Conservation (phyloP, 1,140 invertebrate species). For the Uloborus diversus region DNA sequence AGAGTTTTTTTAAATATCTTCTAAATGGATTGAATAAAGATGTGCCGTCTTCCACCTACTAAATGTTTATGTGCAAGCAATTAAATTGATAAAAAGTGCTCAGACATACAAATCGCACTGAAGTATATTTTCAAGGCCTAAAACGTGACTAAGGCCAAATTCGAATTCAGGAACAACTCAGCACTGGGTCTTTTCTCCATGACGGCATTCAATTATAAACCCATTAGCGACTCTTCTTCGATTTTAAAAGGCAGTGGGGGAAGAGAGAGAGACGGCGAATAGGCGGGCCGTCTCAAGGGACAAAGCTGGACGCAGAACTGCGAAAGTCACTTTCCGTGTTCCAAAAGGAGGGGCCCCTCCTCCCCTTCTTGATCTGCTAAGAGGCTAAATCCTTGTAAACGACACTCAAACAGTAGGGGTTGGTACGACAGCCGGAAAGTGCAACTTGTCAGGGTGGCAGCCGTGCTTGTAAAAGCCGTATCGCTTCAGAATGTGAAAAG, state of each 20-base stretch:
- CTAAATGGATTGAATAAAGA: too few relatives aligned
- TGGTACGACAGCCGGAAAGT: background rate
- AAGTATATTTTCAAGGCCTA: too few relatives aligned
- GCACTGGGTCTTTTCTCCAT: background rate
- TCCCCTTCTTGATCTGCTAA: background rate
- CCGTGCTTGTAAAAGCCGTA: background rate
- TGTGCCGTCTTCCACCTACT: too few relatives aligned
- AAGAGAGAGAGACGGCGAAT: too few relatives aligned
- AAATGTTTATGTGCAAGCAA: too few relatives aligned
- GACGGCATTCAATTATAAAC: slow-evolving; percentile 36
- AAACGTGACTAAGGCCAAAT: too few relatives aligned
- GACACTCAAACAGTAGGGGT: background rate
- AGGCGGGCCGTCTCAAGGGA: slow-evolving; percentile 13
- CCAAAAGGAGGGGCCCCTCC: background rate
- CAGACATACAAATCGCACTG: too few relatives aligned
- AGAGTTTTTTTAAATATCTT: too few relatives aligned
- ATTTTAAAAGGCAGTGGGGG: background rate
- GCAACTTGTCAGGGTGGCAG: background rate
- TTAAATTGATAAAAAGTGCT: too few relatives aligned
- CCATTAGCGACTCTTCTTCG: slow-evolving; percentile 14
- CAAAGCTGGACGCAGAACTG: background rate
- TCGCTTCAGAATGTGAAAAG: too few relatives aligned
- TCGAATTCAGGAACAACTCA: too few relatives aligned
- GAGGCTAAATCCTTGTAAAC: background rate
- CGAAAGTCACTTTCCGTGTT: slow-evolving; percentile 26